Percentiles rank a stretch among this genome's conserved stretches.
phyloP scores from a whole-genome alignment of 1,140 invertebrate species.

The Cotesia vestalis region DNA sequence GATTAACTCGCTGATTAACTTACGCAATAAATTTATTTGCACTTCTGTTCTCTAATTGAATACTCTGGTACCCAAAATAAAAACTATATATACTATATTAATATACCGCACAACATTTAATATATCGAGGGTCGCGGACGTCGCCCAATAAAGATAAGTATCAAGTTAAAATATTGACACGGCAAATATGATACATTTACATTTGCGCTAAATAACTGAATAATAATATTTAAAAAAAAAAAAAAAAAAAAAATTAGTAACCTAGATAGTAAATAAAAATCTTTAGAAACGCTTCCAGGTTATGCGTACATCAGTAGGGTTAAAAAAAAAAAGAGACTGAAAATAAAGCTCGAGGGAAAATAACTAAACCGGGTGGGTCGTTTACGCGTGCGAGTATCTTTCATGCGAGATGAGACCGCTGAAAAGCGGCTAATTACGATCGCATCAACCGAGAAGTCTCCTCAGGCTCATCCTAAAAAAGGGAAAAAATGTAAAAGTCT shows the following conservation, averaged over 20 bases:
- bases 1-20: constrained; percentile 19
- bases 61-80: constrained; percentile 3
- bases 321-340: too few species aligned
- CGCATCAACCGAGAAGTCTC: constrained; percentile 35
- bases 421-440: constrained; percentile 53
- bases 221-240: too few species aligned
- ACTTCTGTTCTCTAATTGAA: constrained; percentile 2
- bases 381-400: constrained; percentile 46
- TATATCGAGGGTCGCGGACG: too few species aligned
- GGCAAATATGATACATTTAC: too few species aligned
- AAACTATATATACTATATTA: neutral
- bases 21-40: constrained; percentile 14
- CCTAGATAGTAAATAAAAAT: too few species aligned
- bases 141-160: too few species aligned
- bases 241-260: too few species aligned
- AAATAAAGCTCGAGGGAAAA: neutral
- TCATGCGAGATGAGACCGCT: constrained; percentile 41
- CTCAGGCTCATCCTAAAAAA: constrained; percentile 39
- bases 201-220: too few species aligned
- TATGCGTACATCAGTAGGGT: too few species aligned
- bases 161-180: too few species aligned
- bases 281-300: constrained; percentile 1
- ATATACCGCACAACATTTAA: too few species aligned
- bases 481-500: constrained; percentile 21
- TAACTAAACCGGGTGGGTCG: neutral